A percentile compares a stretch with the other conserved stretches of the same genome.
Evolutionary conservation across 2,797 vertebrate species (phyloP).

Genomic region (Clarias pachynema): DNA sequence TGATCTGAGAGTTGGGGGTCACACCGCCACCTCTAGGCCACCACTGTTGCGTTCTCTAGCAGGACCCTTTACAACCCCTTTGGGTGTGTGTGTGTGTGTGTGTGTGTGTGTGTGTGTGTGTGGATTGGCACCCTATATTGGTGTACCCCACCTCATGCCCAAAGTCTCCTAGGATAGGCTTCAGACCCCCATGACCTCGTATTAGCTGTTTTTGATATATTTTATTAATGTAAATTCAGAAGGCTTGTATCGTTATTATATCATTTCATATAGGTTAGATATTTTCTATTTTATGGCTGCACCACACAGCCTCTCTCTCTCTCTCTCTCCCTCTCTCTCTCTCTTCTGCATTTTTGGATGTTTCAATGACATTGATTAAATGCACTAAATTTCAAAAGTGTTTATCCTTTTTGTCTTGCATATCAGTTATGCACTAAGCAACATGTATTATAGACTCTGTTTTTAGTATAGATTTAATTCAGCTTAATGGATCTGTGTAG

Average conservation of each 20-base stretch:
- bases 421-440: not conserved
- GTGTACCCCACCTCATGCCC: no score
- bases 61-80: no score
- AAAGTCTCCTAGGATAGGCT: no score
- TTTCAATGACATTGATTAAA: not conserved
- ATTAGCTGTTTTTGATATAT: no score
- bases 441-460: not conserved
- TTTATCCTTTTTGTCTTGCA: not conserved
- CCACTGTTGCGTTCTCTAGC: no score
- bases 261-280: not conserved
- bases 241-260: not conserved
- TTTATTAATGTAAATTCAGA: no score
- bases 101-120: no score
- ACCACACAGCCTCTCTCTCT: not conserved
- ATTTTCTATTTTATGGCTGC: not conserved
- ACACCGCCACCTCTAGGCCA: no score
- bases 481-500: not conserved
- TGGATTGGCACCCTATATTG: no score
- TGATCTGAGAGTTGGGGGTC: no score
- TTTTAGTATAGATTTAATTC: not conserved
- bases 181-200: no score
- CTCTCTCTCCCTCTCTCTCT: not conserved
- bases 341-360: not conserved
- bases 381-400: not conserved
- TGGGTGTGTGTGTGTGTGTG: no score